Evolutionary conservation across 1,140 invertebrate species (phyloP).

Genomic region (Onthophagus taurus): DNA sequence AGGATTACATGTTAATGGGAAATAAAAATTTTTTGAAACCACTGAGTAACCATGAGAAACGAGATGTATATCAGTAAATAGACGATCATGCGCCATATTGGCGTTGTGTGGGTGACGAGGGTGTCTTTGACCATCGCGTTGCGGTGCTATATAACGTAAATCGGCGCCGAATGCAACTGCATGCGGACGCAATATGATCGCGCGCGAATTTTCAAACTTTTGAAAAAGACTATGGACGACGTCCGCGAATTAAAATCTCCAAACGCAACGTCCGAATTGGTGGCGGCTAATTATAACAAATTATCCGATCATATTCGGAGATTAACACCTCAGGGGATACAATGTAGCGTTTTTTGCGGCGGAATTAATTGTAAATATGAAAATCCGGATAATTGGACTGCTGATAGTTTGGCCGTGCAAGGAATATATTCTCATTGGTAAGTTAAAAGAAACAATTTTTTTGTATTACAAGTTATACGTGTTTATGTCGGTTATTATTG

Average conservation of each 20-base stretch:
- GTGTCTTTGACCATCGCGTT: too few species aligned
- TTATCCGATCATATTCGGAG: constrained; percentile 37
- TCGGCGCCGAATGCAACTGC: too few species aligned
- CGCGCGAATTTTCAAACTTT: too few species aligned
- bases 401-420: constrained; percentile 60
- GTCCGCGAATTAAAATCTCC: constrained; percentile 17
- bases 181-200: too few species aligned
- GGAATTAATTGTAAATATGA: constrained; percentile 76
- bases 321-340: constrained; percentile 52
- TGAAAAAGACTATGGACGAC: too few species aligned
- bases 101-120: too few species aligned
- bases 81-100: too few species aligned
- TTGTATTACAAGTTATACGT: neutral
- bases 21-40: too few species aligned
- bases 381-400: constrained; percentile 51
- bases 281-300: constrained; percentile 34
- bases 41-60: too few species aligned
- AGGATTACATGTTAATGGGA: too few species aligned
- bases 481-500: neutral
- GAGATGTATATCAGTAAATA: too few species aligned
- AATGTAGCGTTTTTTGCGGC: constrained; percentile 73
- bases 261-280: constrained; percentile 18
- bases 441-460: constrained; percentile 22
- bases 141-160: too few species aligned
- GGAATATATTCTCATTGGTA: constrained; percentile 80